A percentile compares a stretch with the other conserved stretches of the same genome.
Conservation (phyloP, 2,888 invertebrate genomes). For the Nomada ferruginata region DNA sequence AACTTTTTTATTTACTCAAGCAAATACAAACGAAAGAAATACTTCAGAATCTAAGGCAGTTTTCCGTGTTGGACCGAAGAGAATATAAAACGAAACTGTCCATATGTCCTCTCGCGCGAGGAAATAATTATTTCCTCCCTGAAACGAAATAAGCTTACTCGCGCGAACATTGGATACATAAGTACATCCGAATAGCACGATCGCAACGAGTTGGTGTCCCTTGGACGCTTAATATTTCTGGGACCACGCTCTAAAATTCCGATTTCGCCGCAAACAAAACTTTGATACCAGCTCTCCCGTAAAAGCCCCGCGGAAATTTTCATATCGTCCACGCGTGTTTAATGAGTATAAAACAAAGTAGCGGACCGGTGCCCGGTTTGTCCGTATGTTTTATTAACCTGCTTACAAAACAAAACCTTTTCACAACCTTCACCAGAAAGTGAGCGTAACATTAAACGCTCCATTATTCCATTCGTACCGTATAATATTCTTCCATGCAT, state of each 20-base stretch:
- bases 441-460: constrained; percentile 6
- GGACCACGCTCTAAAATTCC: constrained; percentile 33
- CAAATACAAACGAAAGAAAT: neutral
- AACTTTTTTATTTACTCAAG: neutral
- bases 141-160: neutral
- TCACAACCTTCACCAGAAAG: neutral
- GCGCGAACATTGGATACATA: neutral
- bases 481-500: too few relatives aligned
- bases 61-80: too few relatives aligned
- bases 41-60: too few relatives aligned
- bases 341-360: constrained; percentile 40
- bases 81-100: too few relatives aligned
- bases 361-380: neutral
- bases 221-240: constrained; percentile 36
- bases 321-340: constrained; percentile 36
- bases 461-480: neutral
- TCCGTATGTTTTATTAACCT: constrained; percentile 11
- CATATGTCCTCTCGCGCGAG: too few relatives aligned
- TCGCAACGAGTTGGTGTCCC: constrained; percentile 14
- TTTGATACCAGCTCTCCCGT: neutral
- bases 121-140: neutral
- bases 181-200: neutral
- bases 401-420: constrained; percentile 3
- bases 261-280: constrained; percentile 36
- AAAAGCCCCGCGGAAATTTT: constrained; percentile 41